These are phyloP conservation scores for Ceyx margarethae DNA, from an alignment of 2,113 vertebrate genomes.

Conservation along the genomic window DNA sequence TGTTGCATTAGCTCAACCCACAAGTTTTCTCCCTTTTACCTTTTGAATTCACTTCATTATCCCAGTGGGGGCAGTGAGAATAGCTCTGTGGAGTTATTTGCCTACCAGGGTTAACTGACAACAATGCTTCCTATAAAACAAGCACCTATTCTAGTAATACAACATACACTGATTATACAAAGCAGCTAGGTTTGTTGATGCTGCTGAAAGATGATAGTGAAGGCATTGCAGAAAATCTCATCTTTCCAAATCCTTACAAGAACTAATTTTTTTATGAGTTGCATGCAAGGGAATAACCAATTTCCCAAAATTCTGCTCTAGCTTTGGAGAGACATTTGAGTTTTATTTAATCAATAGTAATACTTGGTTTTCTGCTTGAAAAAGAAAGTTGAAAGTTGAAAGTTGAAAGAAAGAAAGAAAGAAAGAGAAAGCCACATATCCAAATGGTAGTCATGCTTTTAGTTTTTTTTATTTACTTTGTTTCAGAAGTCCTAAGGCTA, in stretches of 20 bases:
- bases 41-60: background rate
- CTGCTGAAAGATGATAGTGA: background rate
- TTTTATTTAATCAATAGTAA: no score
- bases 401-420: no score
- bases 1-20: background rate
- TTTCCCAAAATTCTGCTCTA: background rate
- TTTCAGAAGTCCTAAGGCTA: background rate
- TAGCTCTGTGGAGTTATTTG: background rate
- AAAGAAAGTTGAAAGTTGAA: no score
- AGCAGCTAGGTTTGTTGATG: background rate
- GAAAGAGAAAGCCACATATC: no score
- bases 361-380: background rate
- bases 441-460: background rate
- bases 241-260: background rate
- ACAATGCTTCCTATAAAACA: background rate
- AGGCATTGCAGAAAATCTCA: background rate
- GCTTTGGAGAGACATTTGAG: background rate
- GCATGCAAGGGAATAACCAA: background rate
- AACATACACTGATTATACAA: background rate
- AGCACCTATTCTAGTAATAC: background rate
- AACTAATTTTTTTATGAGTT: background rate
- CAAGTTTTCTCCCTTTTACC: rapidly evolving
- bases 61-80: background rate
- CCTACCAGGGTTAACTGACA: background rate
- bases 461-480: background rate